Evolutionary conservation across 1,140 invertebrate species (phyloP), one percentile per base, ranked within the genome.

Genomic region (Diorhabda sublineata): DNA sequence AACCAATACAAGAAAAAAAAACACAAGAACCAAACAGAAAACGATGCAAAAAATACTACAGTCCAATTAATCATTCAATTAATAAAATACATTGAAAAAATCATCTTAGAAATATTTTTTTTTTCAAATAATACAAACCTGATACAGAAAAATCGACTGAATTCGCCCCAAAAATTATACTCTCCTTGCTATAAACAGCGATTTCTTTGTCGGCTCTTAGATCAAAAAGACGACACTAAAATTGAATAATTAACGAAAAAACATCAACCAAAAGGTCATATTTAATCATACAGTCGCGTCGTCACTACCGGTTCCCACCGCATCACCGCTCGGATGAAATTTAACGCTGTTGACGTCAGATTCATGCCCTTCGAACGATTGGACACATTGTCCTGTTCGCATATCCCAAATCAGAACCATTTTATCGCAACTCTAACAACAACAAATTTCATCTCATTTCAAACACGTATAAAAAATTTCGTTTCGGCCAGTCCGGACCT

Each of bases 261-360:
- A 3, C 47, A 52, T 3, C 47, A 52, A 8, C n/a, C n/a, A 52
- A 6, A 8, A 52, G n/a, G 47, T 52, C 4, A 52, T n/a, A 52
- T 2, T 52, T n/a, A 52, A 52, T 52, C 83, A 84, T 83, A 94
- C 92, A 26, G 95, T 96, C 52, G 96, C 93, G 87, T 99, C 98
- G 84, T 99, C 98, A 60, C 95, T 98, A 61, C 96, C 98, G 9
- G 97, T 97, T 45, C 94, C 96, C 69, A 99, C 92, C 42, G 98
- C 96, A 86, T 99, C 98, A 61, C 98, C 98, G 82, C 95, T 97
- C n/a, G 98, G 98, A 89, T 99, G 96, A 85, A 97, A 99, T 83
- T 95, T 91, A 64, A 99, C 96, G 79, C 93, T 95, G 83, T 99
- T 99, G 69, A 99, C 96, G 84, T 99, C 98, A 3, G 97, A 97